phyloP scores from a whole-genome alignment of 2,888 invertebrate genomes.

The Erannis defoliaria region DNA sequence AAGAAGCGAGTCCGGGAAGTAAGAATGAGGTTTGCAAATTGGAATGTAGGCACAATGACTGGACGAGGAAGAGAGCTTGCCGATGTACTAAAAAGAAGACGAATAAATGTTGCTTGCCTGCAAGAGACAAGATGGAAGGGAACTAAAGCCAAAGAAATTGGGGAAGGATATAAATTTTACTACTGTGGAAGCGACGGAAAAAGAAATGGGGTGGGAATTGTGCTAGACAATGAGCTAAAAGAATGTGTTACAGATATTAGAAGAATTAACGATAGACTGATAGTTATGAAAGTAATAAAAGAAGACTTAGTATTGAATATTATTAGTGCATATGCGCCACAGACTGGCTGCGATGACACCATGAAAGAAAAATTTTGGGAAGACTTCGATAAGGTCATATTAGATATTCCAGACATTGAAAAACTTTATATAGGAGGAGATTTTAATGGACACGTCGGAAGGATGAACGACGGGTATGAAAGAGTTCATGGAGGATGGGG shows the following conservation, averaged over 20 bases:
- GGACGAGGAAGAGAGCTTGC: not conserved
- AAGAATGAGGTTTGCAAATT: too few relatives aligned
- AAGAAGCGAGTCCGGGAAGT: constrained; percentile 1
- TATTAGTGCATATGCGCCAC: not conserved
- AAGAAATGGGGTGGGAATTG: not conserved
- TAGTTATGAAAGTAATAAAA: not conserved
- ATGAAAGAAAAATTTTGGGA: not conserved
- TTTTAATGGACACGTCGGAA: not conserved
- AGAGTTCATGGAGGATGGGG: not conserved
- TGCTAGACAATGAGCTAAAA: not conserved
- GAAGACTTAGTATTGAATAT: not conserved
- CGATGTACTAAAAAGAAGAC: not conserved
- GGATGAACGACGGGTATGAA: not conserved
- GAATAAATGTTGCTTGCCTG: not conserved
- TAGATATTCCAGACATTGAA: not conserved
- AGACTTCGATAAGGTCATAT: not conserved
- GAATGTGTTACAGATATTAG: not conserved
- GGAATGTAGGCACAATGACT: too few relatives aligned
- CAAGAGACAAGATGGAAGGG: constrained; percentile 2
- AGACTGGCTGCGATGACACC: not conserved
- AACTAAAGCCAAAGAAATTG: not conserved
- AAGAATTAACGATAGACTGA: not conserved
- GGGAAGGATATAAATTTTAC: not conserved
- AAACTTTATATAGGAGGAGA: not conserved
- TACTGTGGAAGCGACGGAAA: not conserved